phyloP scores from a whole-genome alignment of 2,113 vertebrate species.

The Fulica atra region DNA sequence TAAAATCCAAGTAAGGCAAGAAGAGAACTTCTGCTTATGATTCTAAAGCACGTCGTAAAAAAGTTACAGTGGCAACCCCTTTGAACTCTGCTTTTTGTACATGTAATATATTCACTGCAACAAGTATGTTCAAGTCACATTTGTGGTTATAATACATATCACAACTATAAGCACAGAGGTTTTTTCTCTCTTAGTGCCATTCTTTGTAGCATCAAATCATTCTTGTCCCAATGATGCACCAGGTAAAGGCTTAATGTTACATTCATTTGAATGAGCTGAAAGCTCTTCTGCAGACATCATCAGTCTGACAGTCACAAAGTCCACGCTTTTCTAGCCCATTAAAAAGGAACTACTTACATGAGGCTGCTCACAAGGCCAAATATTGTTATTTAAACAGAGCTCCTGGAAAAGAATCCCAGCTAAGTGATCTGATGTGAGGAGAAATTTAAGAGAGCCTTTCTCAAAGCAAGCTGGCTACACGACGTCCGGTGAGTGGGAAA shows the following conservation, averaged over 20 bases:
- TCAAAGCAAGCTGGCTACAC: background rate
- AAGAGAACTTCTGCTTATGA: background rate
- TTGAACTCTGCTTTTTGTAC: fast-evolving
- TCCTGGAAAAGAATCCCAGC: background rate
- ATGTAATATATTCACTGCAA: background rate
- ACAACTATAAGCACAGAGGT: fast-evolving
- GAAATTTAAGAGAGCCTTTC: background rate
- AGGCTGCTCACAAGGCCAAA: background rate
- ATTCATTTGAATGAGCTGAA: background rate
- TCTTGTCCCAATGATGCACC: background rate
- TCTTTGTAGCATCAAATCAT: fast-evolving
- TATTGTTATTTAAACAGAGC: background rate
- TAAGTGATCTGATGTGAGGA: background rate
- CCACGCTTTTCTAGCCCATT: background rate
- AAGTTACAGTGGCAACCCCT: background rate
- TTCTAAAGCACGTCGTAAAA: background rate
- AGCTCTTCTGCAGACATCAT: background rate
- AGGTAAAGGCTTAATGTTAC: background rate
- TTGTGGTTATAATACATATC: background rate
- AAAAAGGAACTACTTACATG: background rate
- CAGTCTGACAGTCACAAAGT: background rate
- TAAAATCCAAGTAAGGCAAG: background rate
- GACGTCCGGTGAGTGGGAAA: background rate
- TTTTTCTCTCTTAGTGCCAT: background rate
- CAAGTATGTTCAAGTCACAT: background rate